Percentiles rank a stretch among this genome's conserved stretches.
phyloP scores from a whole-genome alignment of 2,888 invertebrate genomes.

The Sepiola atlantica region DNA sequence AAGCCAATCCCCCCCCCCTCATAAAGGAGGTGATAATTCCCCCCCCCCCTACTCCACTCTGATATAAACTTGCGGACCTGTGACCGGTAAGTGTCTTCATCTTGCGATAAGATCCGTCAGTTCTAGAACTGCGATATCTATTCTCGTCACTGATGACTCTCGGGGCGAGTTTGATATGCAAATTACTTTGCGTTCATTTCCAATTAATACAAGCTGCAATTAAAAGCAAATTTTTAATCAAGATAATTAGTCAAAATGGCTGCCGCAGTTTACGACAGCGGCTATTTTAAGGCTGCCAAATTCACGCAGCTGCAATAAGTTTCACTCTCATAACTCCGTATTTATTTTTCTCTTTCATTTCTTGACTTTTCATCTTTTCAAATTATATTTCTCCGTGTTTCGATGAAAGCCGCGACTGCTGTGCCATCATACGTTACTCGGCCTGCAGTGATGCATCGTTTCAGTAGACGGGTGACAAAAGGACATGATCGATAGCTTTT shows the following conservation, averaged over 20 bases:
- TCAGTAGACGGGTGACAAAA: no score
- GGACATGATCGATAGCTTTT: no score
- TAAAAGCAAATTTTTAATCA: neutral
- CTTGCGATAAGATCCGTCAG: neutral
- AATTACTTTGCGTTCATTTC: slow-evolving; percentile 12
- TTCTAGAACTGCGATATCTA: neutral
- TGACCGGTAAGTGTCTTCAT: neutral
- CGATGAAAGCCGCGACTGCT: no score
- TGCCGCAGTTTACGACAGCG: neutral
- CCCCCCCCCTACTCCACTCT: no score
- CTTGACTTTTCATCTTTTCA: neutral
- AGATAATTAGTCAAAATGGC: neutral
- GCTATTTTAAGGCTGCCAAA: neutral
- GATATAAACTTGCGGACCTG: no score
- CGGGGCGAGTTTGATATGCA: neutral
- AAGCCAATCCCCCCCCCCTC: no score
- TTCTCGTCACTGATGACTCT: neutral
- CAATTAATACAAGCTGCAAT: neutral
- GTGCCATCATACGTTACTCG: no score
- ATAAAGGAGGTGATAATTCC: no score
- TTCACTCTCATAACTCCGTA: no score
- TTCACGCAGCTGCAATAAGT: neutral
- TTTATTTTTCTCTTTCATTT: no score
- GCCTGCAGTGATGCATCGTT: no score
- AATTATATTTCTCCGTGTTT: no score